Percentiles rank a stretch among this genome's conserved stretches.
Evolutionary conservation across 1,140 invertebrate species (phyloP).

Genomic region (Aphelenchoides fujianensis): DNA sequence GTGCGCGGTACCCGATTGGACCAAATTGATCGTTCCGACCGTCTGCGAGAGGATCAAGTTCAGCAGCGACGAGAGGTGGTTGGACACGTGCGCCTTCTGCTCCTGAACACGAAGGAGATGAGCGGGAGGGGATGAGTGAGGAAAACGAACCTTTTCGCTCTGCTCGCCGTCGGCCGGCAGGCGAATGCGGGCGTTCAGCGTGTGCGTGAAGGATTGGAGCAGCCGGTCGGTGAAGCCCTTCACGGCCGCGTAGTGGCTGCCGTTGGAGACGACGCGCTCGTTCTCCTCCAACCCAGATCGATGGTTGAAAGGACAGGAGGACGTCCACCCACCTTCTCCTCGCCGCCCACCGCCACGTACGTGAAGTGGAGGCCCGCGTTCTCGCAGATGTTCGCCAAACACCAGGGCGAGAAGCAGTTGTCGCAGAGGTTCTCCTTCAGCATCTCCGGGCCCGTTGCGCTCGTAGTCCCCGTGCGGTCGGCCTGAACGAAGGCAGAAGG

Average conservation of each 20-base stretch:
- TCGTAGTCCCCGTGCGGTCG: constrained; percentile 16
- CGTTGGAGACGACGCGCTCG: constrained; percentile 28
- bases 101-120: constrained; percentile 42
- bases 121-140: too few relatives aligned
- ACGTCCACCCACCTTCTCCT: constrained; percentile 18
- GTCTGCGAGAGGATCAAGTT: constrained; percentile 29
- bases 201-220: constrained; percentile 31
- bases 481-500: too few relatives aligned
- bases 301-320: constrained; percentile 28
- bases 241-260: constrained; percentile 40
- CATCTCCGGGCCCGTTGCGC: constrained; percentile 36
- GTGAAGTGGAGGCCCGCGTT: constrained; percentile 47
- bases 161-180: too few relatives aligned
- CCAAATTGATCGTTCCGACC: constrained; percentile 35
- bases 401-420: constrained; percentile 48
- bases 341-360: constrained; percentile 38
- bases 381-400: constrained; percentile 44
- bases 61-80: constrained; percentile 38
- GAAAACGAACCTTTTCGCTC: too few relatives aligned
- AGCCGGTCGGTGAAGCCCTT: constrained; percentile 42
- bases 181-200: constrained; percentile 45
- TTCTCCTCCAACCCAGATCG: constrained; percentile 36
- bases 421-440: constrained; percentile 43
- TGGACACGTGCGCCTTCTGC: constrained; percentile 38
- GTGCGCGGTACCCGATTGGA: too few relatives aligned